Conservation (phyloP, 2,113 vertebrate genomes). For the Brienomyrus longianalis region DNA sequence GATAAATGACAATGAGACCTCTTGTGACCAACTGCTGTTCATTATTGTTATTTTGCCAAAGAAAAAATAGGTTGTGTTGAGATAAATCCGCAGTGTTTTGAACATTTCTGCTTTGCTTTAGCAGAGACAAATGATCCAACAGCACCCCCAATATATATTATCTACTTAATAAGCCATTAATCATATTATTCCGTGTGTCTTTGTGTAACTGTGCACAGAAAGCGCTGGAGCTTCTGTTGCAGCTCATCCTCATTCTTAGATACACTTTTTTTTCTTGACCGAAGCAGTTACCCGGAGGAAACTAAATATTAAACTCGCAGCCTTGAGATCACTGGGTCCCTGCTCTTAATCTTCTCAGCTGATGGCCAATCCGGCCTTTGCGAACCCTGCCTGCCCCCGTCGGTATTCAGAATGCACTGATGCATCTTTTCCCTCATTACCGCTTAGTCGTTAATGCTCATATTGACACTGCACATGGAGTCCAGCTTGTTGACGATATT, state of each 20-base stretch:
- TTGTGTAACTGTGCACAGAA: not conserved
- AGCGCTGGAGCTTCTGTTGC: not conserved
- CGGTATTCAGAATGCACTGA: not conserved
- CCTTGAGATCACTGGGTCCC: not conserved
- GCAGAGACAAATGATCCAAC: not conserved
- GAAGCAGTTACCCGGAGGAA: not conserved
- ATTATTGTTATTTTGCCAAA: not conserved
- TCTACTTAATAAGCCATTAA: not conserved
- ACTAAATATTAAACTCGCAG: not conserved
- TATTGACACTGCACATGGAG: not conserved
- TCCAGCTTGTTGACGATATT: not conserved
- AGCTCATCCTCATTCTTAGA: not conserved
- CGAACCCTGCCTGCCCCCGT: not conserved
- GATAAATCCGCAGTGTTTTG: not conserved
- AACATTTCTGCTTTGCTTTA: not conserved
- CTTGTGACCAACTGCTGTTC: not conserved
- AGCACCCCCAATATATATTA: not conserved
- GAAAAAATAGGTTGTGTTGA: not conserved
- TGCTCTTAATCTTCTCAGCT: not conserved
- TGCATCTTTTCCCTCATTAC: not conserved
- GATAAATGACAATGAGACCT: conserved; percentile 20
- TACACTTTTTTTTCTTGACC: not conserved
- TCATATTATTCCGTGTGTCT: not conserved
- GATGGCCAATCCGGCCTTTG: not conserved
- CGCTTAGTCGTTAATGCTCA: not conserved